Conservation (phyloP, 2,888 invertebrate genomes). For the Poecilobothrus nobilitatus region DNA sequence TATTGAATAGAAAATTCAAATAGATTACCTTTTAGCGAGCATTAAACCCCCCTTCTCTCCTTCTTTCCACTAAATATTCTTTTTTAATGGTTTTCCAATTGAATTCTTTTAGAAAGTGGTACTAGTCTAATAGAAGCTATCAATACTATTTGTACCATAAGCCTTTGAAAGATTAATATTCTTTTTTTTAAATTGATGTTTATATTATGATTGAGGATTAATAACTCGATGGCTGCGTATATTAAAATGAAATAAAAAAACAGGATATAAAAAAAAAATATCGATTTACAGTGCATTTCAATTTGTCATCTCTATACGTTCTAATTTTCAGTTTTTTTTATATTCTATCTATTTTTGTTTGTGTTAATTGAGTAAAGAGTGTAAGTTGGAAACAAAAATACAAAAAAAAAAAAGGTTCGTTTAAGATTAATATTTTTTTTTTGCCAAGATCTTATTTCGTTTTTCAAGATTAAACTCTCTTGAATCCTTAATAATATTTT, state of each 20-base stretch:
- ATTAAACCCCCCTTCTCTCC: too few species aligned
- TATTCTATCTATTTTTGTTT: background rate
- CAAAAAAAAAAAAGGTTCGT: background rate
- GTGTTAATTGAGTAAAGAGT: too few species aligned
- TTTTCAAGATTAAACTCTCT: background rate
- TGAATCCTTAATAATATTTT: background rate
- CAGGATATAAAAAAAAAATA: background rate
- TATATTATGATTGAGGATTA: background rate
- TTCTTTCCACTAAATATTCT: too few species aligned
- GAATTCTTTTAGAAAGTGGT: too few species aligned
- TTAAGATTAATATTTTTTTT: background rate
- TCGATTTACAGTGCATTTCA: background rate
- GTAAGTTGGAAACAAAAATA: too few species aligned
- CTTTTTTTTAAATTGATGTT: background rate
- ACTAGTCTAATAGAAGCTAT: too few species aligned
- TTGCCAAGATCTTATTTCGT: background rate
- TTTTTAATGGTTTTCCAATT: too few species aligned
- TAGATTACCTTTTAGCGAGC: too few species aligned
- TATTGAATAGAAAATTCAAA: too few species aligned
- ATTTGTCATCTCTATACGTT: background rate
- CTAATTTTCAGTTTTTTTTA: background rate
- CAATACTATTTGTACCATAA: too few species aligned
- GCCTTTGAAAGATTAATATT: too few species aligned
- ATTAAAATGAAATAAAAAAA: background rate
- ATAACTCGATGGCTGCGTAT: background rate